Percentiles rank a stretch among this genome's conserved stretches.
These are phyloP conservation scores for Oligia latruncula DNA, from an alignment of 2,888 invertebrate genomes.

Conservation along the genomic window DNA sequence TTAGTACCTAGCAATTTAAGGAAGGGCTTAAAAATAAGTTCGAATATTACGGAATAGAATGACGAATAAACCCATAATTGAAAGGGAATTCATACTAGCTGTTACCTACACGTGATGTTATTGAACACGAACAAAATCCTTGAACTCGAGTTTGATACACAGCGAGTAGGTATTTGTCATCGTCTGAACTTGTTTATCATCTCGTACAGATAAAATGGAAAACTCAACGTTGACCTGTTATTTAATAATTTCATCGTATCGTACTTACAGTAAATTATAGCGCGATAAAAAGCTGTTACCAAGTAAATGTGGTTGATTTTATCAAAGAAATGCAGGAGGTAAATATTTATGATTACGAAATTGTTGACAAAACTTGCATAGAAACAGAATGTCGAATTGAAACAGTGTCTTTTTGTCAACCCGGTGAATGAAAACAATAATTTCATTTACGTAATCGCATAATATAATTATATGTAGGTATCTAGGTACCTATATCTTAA, in stretches of 20 bases:
- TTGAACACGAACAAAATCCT: constrained; percentile 35
- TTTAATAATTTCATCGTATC: constrained; percentile 27
- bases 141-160: constrained; percentile 39
- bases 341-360: constrained; percentile 30
- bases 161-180: constrained; percentile 32
- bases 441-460: neutral
- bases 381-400: constrained; percentile 27
- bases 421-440: constrained; percentile 11
- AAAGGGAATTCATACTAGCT: neutral
- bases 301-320: neutral
- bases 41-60: neutral
- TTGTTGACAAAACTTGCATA: constrained; percentile 36
- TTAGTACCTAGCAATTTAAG: neutral
- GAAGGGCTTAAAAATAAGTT: neutral
- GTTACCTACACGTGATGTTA: constrained; percentile 24
- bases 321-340: constrained; percentile 34
- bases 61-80: neutral
- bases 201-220: constrained; percentile 42
- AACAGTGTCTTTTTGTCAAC: neutral
- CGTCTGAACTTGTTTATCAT: constrained; percentile 44
- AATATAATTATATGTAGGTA: too few relatives aligned
- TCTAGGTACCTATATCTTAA: neutral
- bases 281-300: constrained; percentile 30
- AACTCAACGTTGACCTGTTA: constrained; percentile 39
- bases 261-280: neutral